Evolutionary conservation across 2,113 vertebrate species (phyloP).

Genomic region (Triplophysa tibetana): DNA sequence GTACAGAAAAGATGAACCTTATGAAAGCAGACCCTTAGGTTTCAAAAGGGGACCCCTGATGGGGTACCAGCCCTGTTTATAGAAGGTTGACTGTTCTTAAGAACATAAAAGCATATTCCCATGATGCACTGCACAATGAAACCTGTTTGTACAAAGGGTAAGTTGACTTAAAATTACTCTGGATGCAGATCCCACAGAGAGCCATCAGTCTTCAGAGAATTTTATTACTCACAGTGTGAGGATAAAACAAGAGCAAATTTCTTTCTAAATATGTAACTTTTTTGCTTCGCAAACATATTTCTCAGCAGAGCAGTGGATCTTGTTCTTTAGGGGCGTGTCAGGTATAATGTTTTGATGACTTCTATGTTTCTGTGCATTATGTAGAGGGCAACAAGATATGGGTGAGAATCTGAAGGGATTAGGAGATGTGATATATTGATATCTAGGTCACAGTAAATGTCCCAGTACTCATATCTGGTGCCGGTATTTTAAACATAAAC

Average conservation of each 20-base stretch:
- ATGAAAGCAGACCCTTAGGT: slow-evolving; percentile 59
- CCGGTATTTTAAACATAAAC: too few species aligned
- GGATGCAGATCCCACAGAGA: neutral
- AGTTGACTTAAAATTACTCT: neutral
- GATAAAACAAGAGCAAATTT: neutral
- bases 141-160: slow-evolving; percentile 10
- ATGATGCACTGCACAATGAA: neutral
- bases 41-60: slow-evolving; percentile 51
- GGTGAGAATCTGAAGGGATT: too few species aligned
- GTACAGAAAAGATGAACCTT: slow-evolving; percentile 60
- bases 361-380: neutral
- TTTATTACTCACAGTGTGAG: neutral
- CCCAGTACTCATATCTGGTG: too few species aligned
- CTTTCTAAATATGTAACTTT: slow-evolving; percentile 7
- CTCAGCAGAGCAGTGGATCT: neutral
- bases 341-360: neutral
- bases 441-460: too few species aligned
- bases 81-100: neutral
- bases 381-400: neutral
- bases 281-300: neutral
- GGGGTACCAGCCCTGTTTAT: slow-evolving; percentile 1
- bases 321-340: neutral
- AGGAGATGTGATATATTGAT: too few species aligned
- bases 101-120: neutral
- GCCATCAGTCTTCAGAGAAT: neutral